Conservation (phyloP, 2,888 invertebrate genomes). For the Corbicula japonica region DNA sequence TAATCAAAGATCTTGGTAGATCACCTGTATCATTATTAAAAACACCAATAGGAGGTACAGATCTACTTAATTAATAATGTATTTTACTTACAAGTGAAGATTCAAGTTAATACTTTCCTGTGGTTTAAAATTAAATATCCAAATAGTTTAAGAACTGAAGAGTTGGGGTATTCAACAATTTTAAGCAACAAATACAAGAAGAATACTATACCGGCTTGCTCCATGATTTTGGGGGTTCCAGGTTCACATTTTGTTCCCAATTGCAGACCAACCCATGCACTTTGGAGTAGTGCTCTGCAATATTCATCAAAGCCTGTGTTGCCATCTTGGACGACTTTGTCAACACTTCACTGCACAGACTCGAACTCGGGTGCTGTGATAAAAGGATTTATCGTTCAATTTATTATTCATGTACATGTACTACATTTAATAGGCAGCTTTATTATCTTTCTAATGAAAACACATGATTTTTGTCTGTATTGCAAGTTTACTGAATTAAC, state of each 20-base stretch:
- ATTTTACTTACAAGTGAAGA: not conserved
- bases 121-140: not conserved
- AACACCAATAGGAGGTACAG: not conserved
- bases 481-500: too few relatives aligned
- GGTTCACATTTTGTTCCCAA: slow-evolving; percentile 53
- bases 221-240: slow-evolving; percentile 32
- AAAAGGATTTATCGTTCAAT: too few relatives aligned
- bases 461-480: too few relatives aligned
- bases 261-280: slow-evolving; percentile 35
- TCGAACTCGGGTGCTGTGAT: too few relatives aligned
- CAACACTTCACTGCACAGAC: too few relatives aligned
- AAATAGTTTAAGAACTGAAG: not conserved
- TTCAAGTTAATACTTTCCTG: not conserved
- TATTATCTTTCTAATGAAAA: too few relatives aligned
- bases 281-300: slow-evolving; percentile 33
- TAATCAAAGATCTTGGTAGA: too few relatives aligned
- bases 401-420: too few relatives aligned
- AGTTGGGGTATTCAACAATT: not conserved
- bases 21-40: too few relatives aligned
- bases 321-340: too few relatives aligned
- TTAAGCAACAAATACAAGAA: not conserved
- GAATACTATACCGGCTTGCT: slow-evolving; percentile 11
- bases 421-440: too few relatives aligned
- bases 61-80: not conserved
- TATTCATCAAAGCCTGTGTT: not conserved